Conservation (phyloP, 2,113 vertebrate genomes). For the Urocynchramus pylzowi region DNA sequence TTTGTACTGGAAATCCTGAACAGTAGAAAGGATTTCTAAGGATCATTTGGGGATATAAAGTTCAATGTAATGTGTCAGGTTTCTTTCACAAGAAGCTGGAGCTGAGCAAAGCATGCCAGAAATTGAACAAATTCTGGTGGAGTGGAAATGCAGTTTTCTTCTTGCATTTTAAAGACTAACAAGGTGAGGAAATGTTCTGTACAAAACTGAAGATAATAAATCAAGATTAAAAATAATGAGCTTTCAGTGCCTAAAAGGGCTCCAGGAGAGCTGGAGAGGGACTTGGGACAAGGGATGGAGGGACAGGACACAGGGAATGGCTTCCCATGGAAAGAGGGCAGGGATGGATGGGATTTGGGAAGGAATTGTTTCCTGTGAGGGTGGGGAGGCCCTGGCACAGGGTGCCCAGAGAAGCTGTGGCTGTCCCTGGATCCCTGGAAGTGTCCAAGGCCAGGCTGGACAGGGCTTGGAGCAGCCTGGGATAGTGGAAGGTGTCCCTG, state of each 20-base stretch:
- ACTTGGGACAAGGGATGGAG: neutral
- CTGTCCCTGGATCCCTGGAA: neutral
- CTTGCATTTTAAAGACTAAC: neutral
- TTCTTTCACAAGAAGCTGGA: neutral
- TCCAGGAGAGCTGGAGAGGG: neutral
- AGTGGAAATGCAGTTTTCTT: neutral
- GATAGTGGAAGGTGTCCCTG: neutral
- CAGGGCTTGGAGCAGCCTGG: accelerated
- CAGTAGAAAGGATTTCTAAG: too few species aligned
- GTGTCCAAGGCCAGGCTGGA: neutral
- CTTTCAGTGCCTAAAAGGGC: neutral
- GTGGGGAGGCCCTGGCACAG: accelerated
- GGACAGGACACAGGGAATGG: neutral
- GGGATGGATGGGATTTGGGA: neutral
- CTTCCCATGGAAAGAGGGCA: neutral
- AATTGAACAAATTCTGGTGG: neutral
- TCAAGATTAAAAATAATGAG: neutral
- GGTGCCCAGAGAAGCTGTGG: neutral
- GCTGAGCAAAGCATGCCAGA: neutral
- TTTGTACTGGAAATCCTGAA: neutral
- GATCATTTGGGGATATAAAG: neutral
- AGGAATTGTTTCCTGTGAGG: neutral
- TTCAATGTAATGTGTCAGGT: neutral
- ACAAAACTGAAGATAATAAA: neutral
- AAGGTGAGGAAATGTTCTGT: neutral